Evolutionary conservation across 1,140 invertebrate genomes (phyloP), one percentile per base, ranked within the genome.

Genomic region (Lordiphosa collinella): DNA sequence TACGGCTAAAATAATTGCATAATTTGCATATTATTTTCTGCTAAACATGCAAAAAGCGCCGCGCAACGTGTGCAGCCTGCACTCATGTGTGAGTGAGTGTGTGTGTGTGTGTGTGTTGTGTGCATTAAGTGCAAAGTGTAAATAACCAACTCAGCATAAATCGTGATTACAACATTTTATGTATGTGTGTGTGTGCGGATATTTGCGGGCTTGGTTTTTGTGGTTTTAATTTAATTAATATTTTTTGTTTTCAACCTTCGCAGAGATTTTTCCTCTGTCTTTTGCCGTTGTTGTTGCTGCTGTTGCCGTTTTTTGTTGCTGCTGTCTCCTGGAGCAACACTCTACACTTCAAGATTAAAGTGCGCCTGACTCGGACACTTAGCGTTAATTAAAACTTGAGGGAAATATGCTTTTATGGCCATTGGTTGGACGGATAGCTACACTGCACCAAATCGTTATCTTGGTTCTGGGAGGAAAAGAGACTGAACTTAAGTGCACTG

Each of bases 141-240:
- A 82, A 82, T 82, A 82, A 82, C 67, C 78, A 84, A 82, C 72
- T 82, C 76, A 82, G 76, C 76, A 82, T 82, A 82, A 84, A 82
- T 82, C 78, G 76, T 82, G 76, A 84, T 82, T 82, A 82, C 76
- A 82, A 84, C 76, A 76, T 82, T 84, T 84, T 80, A 44, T 13
- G 40, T 43, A 10, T n/a, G 4, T 43, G 40, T 48, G 51, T 59
- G 49, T 76, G 54, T 79, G 71, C 76, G 76, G 67, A 84, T 82
- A 84, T 82, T 82, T 82, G 76, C 76, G 76, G 76, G 68, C 67
- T 82, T 58, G 71, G 72, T 82, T 82, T 44, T 82, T 82, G 78
- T 84, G 76, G 76, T 82, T 82, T 82, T 82, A 82, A 82, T 82
- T 82, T 82, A 82, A 82, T 82, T 84, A 82, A 82, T 82, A 82